These are phyloP conservation scores for Polypterus senegalus DNA, from an alignment of 2,113 vertebrate genomes.

Conservation along the genomic window DNA sequence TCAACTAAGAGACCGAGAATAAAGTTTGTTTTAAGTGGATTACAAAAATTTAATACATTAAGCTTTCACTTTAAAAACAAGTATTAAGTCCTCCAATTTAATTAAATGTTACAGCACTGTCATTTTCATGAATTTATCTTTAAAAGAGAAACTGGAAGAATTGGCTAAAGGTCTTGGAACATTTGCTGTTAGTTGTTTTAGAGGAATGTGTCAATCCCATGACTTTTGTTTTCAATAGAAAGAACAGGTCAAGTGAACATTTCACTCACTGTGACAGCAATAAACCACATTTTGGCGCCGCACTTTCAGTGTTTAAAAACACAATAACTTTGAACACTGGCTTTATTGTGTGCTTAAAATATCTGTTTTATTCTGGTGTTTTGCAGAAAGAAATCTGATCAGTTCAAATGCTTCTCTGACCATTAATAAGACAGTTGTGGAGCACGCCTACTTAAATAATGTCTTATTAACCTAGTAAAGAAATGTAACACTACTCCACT, in stretches of 20 bases:
- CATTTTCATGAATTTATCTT: too few relatives aligned
- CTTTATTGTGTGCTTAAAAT: conserved; percentile 28
- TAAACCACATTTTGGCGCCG: conserved; percentile 4
- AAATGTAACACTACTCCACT: conserved; percentile 33
- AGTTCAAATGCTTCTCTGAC: conserved; percentile 26
- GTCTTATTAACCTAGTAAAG: conserved; percentile 25
- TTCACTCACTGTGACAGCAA: conserved; percentile 6
- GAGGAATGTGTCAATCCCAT: neutral
- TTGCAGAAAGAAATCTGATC: conserved; percentile 30
- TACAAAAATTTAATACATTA: too few relatives aligned
- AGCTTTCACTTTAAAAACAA: too few relatives aligned
- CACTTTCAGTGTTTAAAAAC: conserved; percentile 22
- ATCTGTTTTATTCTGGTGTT: conserved; percentile 20
- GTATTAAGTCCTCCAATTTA: too few relatives aligned
- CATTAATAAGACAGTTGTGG: conserved; percentile 13
- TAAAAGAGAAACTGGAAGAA: too few relatives aligned
- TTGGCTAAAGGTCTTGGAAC: too few relatives aligned
- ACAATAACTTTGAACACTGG: conserved; percentile 23
- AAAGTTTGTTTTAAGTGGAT: too few relatives aligned
- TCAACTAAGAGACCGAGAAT: too few relatives aligned
- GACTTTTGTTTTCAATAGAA: conserved; percentile 4
- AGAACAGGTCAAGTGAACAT: neutral
- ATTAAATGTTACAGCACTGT: too few relatives aligned
- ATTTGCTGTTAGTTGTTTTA: too few relatives aligned
- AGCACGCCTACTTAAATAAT: conserved; percentile 28